A percentile compares a stretch with the other conserved stretches of the same genome.
Conservation (phyloP, 1,140 invertebrate species). For the Drosophila mojavensis region DNA sequence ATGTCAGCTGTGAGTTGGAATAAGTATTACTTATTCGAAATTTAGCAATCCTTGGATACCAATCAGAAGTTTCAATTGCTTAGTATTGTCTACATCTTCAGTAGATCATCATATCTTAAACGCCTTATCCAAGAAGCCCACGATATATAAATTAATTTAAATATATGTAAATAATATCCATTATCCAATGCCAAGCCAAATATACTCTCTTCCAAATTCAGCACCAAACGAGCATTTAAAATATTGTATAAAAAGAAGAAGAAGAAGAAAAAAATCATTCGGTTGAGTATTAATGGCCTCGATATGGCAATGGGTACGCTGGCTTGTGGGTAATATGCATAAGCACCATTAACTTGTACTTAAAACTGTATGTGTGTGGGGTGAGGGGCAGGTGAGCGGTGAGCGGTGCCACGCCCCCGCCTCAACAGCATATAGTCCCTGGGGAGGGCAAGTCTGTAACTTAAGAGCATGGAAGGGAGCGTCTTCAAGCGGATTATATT, state of each 20-base stretch:
- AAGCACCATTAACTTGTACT: constrained; percentile 83
- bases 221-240: constrained; percentile 4
- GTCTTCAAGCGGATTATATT: constrained; percentile 84
- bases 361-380: constrained; percentile 71
- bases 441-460: constrained; percentile 49
- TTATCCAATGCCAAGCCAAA: background rate
- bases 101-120: too few relatives aligned
- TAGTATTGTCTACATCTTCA: too few relatives aligned
- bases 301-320: constrained; percentile 18
- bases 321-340: constrained; percentile 74
- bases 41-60: too few relatives aligned
- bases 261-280: constrained; percentile 65
- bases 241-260: constrained; percentile 30
- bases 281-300: constrained; percentile 71
- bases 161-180: too few relatives aligned
- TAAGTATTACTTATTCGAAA: too few relatives aligned
- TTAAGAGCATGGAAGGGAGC: constrained; percentile 58
- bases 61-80: too few relatives aligned
- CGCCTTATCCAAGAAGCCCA: too few relatives aligned
- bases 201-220: background rate
- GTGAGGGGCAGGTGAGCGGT: constrained; percentile 1
- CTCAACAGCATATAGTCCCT: constrained; percentile 16
- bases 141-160: too few relatives aligned
- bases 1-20: too few relatives aligned
- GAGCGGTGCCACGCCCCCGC: background rate